Evolutionary conservation across 2,888 invertebrate species (phyloP).

Genomic region (Chaitophorus viminalis): DNA sequence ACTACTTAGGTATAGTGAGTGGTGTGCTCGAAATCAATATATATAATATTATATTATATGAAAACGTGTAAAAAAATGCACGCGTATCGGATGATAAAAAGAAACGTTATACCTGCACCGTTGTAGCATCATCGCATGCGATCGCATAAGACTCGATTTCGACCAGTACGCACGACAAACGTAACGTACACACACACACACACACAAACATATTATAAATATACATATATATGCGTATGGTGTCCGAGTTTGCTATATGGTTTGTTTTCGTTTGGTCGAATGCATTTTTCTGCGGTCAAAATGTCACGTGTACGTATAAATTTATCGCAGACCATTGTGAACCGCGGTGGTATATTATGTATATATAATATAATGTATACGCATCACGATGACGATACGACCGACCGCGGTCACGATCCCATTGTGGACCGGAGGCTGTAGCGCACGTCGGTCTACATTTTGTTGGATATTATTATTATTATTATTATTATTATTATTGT

Average conservation of each 20-base stretch:
- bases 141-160: not conserved
- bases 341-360: slow-evolving; percentile 1
- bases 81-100: not conserved
- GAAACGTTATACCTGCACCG: not conserved
- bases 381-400: slow-evolving; percentile 16
- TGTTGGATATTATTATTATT: not conserved
- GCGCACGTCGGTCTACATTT: slow-evolving; percentile 13
- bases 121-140: not conserved
- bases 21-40: not conserved
- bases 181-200: not conserved
- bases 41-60: too few species aligned
- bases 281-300: slow-evolving; percentile 51
- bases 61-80: not conserved
- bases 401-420: slow-evolving; percentile 56
- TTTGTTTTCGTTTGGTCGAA: slow-evolving; percentile 27
- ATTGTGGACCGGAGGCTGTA: slow-evolving; percentile 41
- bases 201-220: too few species aligned
- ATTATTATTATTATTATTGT: not conserved
- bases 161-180: not conserved
- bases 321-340: slow-evolving; percentile 51
- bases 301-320: slow-evolving; percentile 43
- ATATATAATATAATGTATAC: too few species aligned
- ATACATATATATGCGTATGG: too few species aligned
- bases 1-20: not conserved
- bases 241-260: not conserved